A percentile compares a stretch with the other conserved stretches of the same genome.
These are phyloP conservation scores for Pinna nobilis DNA, from an alignment of 1,140 invertebrate species.

Conservation along the genomic window DNA sequence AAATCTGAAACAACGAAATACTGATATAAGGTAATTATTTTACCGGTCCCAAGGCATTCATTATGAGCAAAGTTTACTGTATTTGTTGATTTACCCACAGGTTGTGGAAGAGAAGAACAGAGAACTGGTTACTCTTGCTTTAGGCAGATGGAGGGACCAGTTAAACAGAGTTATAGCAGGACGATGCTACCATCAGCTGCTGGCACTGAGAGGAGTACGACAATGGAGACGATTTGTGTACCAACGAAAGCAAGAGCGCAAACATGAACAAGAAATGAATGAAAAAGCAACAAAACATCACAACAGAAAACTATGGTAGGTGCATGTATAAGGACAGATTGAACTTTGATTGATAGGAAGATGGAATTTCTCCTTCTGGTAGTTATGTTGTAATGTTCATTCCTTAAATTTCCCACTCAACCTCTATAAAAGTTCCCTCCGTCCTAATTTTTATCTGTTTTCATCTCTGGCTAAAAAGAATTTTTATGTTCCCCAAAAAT, in stretches of 20 bases:
- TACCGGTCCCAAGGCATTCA: no score
- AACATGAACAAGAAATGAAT: slow-evolving; percentile 28
- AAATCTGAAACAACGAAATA: no score
- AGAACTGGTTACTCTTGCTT: background rate
- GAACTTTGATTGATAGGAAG: background rate
- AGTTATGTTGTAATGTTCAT: no score
- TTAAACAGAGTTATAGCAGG: slow-evolving; percentile 37
- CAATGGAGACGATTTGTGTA: slow-evolving; percentile 37
- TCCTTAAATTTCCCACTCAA: no score
- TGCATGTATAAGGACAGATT: background rate
- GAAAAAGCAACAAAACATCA: slow-evolving; percentile 23
- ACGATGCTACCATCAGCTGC: slow-evolving; percentile 34
- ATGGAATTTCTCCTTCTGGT: background rate
- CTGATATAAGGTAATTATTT: no score
- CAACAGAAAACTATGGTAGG: slow-evolving; percentile 35
- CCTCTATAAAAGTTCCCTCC: no score
- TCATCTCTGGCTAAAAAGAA: no score
- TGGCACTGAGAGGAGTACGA: slow-evolving; percentile 27
- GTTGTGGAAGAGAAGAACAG: slow-evolving; percentile 26
- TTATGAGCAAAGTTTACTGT: no score
- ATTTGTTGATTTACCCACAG: slow-evolving; percentile 12
- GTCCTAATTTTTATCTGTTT: no score
- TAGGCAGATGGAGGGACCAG: slow-evolving; percentile 28
- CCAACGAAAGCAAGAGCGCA: slow-evolving; percentile 21
- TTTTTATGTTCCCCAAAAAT: no score